Evolutionary conservation across 30 jellyfish, hydroid and myxozoan species (phyloP).

Genomic region (Turritopsis dohrnii): DNA sequence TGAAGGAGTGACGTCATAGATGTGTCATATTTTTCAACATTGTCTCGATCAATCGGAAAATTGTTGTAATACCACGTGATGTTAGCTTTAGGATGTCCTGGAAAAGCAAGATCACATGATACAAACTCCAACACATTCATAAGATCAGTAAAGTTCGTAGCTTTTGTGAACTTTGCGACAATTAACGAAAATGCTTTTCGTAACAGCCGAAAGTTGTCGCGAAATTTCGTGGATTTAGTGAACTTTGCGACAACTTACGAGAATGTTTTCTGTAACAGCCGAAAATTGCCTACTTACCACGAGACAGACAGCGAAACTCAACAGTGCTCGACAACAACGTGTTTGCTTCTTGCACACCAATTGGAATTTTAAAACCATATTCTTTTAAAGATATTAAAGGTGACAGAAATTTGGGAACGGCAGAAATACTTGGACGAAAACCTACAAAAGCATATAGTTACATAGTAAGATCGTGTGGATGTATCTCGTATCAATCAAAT

Average conservation of each 20-base stretch:
- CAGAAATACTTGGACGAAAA: background rate
- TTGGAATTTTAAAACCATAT: background rate
- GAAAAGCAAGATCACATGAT: slow-evolving; percentile 20
- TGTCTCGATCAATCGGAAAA: slow-evolving; percentile 23
- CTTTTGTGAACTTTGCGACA: background rate
- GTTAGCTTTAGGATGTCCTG: slow-evolving; percentile 59
- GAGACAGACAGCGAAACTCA: background rate
- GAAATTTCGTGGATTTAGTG: background rate
- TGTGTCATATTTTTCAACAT: slow-evolving; percentile 26
- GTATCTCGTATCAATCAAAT: no score
- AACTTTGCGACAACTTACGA: no score
- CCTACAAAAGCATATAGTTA: background rate
- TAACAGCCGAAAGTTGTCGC: no score
- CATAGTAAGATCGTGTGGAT: background rate
- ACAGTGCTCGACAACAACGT: background rate
- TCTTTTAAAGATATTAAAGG: background rate
- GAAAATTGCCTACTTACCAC: background rate
- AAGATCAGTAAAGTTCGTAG: background rate
- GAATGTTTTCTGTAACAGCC: no score
- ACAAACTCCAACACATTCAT: no score
- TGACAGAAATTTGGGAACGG: background rate
- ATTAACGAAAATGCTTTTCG: no score
- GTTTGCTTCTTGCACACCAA: slow-evolving; percentile 8
- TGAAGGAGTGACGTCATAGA: slow-evolving; percentile 36
- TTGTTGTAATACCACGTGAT: slow-evolving; percentile 66